Evolutionary conservation across 2,797 vertebrate genomes (phyloP).

Genomic region (Micrastur ruficollis): DNA sequence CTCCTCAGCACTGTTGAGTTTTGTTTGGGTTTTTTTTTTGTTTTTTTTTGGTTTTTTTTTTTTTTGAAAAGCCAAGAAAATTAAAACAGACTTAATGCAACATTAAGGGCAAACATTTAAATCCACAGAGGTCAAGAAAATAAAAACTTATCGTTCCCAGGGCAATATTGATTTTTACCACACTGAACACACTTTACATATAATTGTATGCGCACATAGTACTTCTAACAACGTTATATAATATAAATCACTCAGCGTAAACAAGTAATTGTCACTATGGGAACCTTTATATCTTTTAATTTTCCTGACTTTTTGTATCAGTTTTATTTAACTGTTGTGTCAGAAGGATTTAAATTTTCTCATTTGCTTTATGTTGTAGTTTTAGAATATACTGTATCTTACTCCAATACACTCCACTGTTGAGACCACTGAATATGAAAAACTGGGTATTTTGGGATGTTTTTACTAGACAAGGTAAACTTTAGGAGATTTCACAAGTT

Average conservation of each 20-base stretch:
- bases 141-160: background rate
- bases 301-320: background rate
- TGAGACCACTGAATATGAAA: background rate
- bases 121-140: background rate
- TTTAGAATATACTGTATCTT: background rate
- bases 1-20: background rate
- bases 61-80: background rate
- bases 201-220: background rate
- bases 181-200: background rate
- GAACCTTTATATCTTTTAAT: background rate
- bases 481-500: constrained; percentile 16
- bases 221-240: background rate
- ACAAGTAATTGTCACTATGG: background rate
- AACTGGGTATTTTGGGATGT: background rate
- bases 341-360: background rate
- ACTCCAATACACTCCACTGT: background rate
- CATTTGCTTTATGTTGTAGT: background rate
- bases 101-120: background rate
- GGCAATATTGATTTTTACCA: background rate
- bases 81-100: background rate
- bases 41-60: background rate
- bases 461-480: background rate
- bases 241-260: background rate
- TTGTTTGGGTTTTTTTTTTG: background rate
- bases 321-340: background rate